Evolutionary conservation across 2,797 vertebrate species (phyloP).

Genomic region (Bradypus variegatus): DNA sequence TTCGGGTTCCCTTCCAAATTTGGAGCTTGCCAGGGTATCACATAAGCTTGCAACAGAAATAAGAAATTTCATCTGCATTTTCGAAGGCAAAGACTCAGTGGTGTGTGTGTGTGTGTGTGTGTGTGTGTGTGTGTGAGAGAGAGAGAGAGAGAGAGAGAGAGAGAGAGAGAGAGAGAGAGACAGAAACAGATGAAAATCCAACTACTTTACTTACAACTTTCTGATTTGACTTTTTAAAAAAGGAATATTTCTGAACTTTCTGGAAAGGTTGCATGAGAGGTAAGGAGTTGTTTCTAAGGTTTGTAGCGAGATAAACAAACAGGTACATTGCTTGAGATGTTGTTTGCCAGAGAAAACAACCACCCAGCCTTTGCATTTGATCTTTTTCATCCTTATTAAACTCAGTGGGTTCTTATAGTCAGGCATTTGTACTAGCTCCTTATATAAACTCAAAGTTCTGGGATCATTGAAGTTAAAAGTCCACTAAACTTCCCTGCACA

Average conservation of each 20-base stretch:
- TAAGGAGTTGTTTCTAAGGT: constrained; percentile 63
- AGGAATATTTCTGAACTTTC: constrained; percentile 59
- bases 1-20: constrained; percentile 63
- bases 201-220: constrained; percentile 70
- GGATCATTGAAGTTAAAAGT: constrained; percentile 45
- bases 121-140: neutral
- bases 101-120: neutral
- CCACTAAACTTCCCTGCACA: constrained; percentile 40
- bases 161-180: neutral
- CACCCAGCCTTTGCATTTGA: constrained; percentile 59
- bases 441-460: constrained; percentile 49
- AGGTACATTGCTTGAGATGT: constrained; percentile 63
- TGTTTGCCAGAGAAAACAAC: constrained; percentile 68
- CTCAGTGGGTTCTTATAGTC: constrained; percentile 57
- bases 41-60: constrained; percentile 60
- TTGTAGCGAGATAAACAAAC: constrained; percentile 68
- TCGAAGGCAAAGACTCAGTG: constrained; percentile 57
- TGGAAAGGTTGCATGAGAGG: constrained; percentile 66
- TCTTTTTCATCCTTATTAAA: constrained; percentile 65
- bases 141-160: neutral
- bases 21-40: constrained; percentile 59
- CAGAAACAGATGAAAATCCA: constrained; percentile 65
- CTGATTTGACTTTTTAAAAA: constrained; percentile 65
- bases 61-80: constrained; percentile 65
- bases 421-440: constrained; percentile 67